A percentile compares a stretch with the other conserved stretches of the same genome.
These are phyloP conservation scores for Lasioglossum malachurum DNA, from an alignment of 2,888 invertebrate genomes.

Conservation along the genomic window DNA sequence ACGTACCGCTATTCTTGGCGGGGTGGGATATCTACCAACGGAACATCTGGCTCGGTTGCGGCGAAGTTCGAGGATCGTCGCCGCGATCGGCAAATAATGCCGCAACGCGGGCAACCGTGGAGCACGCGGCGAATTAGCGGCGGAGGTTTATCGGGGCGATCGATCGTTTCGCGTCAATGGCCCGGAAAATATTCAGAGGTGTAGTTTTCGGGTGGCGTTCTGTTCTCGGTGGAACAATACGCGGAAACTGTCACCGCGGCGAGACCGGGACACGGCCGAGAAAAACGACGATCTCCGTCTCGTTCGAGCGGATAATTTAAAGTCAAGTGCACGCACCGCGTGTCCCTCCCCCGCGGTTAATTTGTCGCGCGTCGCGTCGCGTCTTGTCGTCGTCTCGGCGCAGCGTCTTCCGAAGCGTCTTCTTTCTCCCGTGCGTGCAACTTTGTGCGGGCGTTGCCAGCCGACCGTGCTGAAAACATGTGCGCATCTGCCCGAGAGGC, in stretches of 20 bases:
- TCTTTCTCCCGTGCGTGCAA: not conserved
- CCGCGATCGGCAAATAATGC: not conserved
- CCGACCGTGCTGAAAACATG: conserved; percentile 45
- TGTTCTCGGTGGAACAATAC: conserved; percentile 6
- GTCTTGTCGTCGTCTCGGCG: conserved; percentile 21
- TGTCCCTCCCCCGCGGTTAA: conserved; percentile 48
- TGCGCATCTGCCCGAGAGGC: not conserved
- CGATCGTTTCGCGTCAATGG: conserved; percentile 28
- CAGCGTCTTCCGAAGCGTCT: conserved; percentile 52
- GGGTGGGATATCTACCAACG: too few relatives aligned
- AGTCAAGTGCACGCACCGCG: conserved; percentile 60
- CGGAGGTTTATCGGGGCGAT: conserved; percentile 21
- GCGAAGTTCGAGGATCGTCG: not conserved
- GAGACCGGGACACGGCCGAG: conserved; percentile 18
- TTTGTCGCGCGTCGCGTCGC: conserved; percentile 56
- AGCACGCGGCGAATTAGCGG: conserved; percentile 4
- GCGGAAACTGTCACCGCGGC: conserved; percentile 32
- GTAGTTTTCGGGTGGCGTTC: conserved; percentile 12
- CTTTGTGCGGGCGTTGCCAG: conserved; percentile 18
- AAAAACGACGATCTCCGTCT: conserved; percentile 25
- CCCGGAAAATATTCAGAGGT: conserved; percentile 22
- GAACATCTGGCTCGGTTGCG: not conserved
- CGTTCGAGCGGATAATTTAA: conserved; percentile 54
- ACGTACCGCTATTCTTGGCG: too few relatives aligned
- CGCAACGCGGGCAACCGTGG: not conserved